Base-by-base conservation (phyloP, 2,797 vertebrate species). In the Streptopelia turtur region DNA sequence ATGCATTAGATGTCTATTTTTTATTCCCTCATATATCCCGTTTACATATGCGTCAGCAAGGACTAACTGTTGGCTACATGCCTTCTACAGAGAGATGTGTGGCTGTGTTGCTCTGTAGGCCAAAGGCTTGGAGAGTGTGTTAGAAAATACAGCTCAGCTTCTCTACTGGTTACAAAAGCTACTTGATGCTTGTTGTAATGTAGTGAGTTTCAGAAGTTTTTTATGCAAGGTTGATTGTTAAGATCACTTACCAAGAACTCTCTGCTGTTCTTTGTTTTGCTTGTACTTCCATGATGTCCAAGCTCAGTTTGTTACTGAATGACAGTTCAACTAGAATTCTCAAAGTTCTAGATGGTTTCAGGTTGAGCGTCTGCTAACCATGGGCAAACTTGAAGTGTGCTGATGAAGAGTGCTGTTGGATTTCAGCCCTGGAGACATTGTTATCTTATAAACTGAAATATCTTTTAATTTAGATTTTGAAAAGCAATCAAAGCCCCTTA, bases 381-480 rank as follows among this genome's bases (percentile, higher is more conserved):
- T 11, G 13, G 37, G 28, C 74, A 27, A 35, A 23, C 22, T 16
- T 43, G 28, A 68, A 77, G 49, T 7, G 27, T 82, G 23, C 9
- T 4, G 5, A 25, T 55, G 56, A 61, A 82, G 37, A 76, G 9
- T 23, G 25, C 31, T 45, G 21, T 70, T 23, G 43, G 33, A 80
- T 64, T 80, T 89, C 69, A 56, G 4, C 18, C 53, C 78, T 41
- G 20, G 39, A 64, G n/a, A 43, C 23, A 3, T 8, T 18, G 13
- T 50, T 61, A 8, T n/a, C n/a, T 85, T 9, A 11, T 20, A 15
- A 0, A 0, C 16, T 56, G 15, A 1, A 3, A 6, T 82, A 6
- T 33, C 8, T 28, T 81, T 82, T 75, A 41, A 79, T 89, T 82
- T 55, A 31, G 16, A 3, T 75, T 64, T 72, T 28, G 55, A 33